Evolutionary conservation across 2,797 vertebrate genomes (phyloP), one percentile per base, ranked within the genome.

Genomic region (Tragelaphus oryx): DNA sequence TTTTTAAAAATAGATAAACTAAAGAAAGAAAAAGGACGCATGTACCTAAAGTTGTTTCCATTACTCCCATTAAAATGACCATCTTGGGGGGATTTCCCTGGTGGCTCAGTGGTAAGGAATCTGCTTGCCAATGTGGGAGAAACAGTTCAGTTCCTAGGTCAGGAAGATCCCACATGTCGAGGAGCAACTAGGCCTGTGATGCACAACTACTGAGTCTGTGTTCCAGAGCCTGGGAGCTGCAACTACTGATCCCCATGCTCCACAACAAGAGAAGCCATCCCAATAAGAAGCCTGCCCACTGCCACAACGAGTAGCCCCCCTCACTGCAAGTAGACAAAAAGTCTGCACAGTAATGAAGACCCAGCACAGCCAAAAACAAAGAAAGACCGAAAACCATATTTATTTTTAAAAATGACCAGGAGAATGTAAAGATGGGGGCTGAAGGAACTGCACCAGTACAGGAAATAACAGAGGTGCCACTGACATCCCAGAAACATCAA

Each of bases 241-340:
- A 24, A 26, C 68, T 13, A 13, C 11, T 71, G 68, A 71, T 1
- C 2, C 3, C 37, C 68, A 41, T 4, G 37, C 37, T 71, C 37
- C 6, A 6, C 22, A 41, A 12, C 37, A 71, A 26, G 20, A 71
- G 37, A 71, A 41, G 22, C 68, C 22, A 41, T 4, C 37, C 10
- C 68, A 41, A 0, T 4, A 16, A 71, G 37, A 41, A 41, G 68
- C 68, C 65, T 24, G 37, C 0, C 0, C 20, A 13, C 3, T 0
- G 6, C 68, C 20, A 41, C 33, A 6, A 22, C 0, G 22, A 24
- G 20, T 0, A 24, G 22, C 3, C 22, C 68, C 68, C 37, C 37
- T 41, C 68, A 41, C 68, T 71, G 6, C 68, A 41, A 71, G 37
- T 2, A 41, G 37, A 71, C 20, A 71, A 7, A 13, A 41, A 71